phyloP scores from a whole-genome alignment of 2,797 vertebrate genomes.

The Tragelaphus eurycerus region DNA sequence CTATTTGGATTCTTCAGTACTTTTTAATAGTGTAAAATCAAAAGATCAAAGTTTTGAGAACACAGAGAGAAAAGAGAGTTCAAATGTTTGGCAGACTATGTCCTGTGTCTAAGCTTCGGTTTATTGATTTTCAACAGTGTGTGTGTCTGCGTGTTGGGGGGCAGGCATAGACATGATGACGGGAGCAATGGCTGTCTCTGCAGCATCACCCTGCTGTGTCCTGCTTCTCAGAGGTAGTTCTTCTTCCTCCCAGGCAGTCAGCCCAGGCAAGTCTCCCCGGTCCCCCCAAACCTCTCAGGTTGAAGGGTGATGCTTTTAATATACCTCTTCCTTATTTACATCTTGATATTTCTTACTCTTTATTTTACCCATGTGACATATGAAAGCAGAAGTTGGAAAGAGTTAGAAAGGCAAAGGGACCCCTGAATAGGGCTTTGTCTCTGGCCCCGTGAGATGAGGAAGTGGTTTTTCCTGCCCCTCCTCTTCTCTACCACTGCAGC shows the following conservation, averaged over 20 bases:
- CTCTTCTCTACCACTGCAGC: not conserved
- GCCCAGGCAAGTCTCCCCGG: accelerated
- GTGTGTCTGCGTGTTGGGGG: no score
- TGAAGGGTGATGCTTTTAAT: not conserved
- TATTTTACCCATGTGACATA: not conserved
- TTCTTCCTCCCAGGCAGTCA: not conserved
- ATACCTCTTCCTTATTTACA: not conserved
- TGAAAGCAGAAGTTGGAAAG: not conserved
- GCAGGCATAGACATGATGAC: accelerated
- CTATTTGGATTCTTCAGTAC: not conserved
- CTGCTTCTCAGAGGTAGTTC: not conserved
- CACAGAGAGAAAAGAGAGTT: not conserved
- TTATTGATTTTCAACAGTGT: not conserved
- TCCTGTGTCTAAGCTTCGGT: not conserved
- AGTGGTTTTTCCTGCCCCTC: not conserved
- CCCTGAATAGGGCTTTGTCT: not conserved
- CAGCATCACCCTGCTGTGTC: not conserved
- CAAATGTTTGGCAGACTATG: not conserved
- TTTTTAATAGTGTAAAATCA: not conserved
- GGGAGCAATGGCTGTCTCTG: not conserved
- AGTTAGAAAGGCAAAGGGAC: not conserved
- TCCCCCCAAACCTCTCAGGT: not conserved
- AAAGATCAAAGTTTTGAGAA: not conserved
- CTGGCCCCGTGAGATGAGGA: not conserved
- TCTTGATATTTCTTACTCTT: not conserved